Conservation (phyloP, 2,113 vertebrate genomes). For the Eolophus roseicapilla region DNA sequence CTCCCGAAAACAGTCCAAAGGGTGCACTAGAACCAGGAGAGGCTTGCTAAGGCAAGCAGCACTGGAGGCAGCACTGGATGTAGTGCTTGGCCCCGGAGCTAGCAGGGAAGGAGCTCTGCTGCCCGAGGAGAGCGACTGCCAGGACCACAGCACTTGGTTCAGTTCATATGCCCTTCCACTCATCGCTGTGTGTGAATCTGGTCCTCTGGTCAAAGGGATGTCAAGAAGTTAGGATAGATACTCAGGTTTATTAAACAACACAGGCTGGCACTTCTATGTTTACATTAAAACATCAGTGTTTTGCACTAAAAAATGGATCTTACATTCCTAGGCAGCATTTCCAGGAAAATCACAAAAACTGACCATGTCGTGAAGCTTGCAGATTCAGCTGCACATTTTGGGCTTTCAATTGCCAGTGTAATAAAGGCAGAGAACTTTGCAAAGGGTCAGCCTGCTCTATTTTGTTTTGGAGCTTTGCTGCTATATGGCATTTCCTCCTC, state of each 20-base stretch:
- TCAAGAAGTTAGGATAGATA: not conserved
- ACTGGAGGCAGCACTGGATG: no score
- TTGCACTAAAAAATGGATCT: not conserved
- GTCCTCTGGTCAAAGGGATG: not conserved
- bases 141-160: accelerated
- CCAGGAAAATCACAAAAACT: not conserved
- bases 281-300: no score
- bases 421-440: not conserved
- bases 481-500: not conserved
- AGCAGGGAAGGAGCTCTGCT: not conserved
- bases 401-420: accelerated
- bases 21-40: accelerated
- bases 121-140: not conserved
- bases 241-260: not conserved
- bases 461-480: no score
- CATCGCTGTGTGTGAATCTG: not conserved
- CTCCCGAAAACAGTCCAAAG: not conserved
- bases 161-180: not conserved
- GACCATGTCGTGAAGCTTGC: not conserved
- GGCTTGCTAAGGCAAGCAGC: no score
- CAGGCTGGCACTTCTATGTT: not conserved
- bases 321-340: not conserved
- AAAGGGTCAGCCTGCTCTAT: not conserved
- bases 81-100: no score
- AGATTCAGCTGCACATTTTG: not conserved